phyloP scores from a whole-genome alignment of 1,140 invertebrate genomes.

The Varroa destructor region DNA sequence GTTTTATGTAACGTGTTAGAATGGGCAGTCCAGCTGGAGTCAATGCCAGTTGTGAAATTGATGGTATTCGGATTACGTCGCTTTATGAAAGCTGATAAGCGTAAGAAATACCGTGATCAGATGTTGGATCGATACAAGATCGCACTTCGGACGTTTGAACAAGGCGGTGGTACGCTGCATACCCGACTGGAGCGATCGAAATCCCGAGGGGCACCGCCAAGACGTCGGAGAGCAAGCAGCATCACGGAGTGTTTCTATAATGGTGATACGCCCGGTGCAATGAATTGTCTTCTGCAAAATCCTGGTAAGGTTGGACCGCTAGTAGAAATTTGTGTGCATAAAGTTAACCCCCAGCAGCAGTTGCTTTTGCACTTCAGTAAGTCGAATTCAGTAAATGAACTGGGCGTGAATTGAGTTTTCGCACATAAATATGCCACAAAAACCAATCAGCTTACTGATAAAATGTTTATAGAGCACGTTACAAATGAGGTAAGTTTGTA shows the following conservation, averaged over 20 bases:
- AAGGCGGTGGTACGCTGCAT: background rate
- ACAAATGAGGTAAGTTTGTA: too few species aligned
- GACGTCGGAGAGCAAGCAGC: conserved; percentile 8
- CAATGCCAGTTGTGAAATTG: conserved; percentile 10
- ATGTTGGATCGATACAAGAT: background rate
- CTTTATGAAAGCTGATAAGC: conserved; percentile 18
- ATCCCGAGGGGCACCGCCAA: background rate
- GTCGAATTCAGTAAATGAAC: too few species aligned
- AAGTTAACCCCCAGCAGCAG: too few species aligned
- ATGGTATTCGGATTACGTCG: conserved; percentile 20
- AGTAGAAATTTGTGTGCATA: background rate
- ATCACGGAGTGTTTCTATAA: conserved; percentile 25
- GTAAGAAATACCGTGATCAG: conserved; percentile 5
- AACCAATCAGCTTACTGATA: too few species aligned
- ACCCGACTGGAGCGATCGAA: background rate
- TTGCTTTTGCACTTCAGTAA: too few species aligned
- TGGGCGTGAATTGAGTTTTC: too few species aligned
- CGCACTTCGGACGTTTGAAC: background rate
- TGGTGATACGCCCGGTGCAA: conserved; percentile 6
- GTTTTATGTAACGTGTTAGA: conserved; percentile 6
- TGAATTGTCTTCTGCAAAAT: conserved; percentile 5
- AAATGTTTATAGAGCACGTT: too few species aligned
- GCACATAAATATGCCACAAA: too few species aligned
- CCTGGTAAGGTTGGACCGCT: background rate
- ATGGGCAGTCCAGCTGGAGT: conserved; percentile 19